These are phyloP conservation scores for Drosophila paulistorum DNA, from an alignment of 1,140 invertebrate genomes.

Conservation along the genomic window DNA sequence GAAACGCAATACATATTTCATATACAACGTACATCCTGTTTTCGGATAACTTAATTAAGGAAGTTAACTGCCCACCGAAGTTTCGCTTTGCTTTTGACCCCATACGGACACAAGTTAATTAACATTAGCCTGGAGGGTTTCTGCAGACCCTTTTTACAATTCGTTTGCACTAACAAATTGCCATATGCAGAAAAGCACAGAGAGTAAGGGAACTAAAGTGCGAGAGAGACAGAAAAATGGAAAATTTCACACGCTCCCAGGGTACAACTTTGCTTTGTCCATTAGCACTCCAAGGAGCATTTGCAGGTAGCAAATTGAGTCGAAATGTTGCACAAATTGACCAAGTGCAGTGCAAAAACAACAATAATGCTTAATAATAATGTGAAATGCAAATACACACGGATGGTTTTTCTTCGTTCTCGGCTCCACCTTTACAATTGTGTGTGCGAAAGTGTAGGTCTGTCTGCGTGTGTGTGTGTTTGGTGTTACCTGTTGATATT, in stretches of 20 bases:
- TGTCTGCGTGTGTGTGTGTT: background rate
- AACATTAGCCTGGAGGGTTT: slow-evolving; percentile 45
- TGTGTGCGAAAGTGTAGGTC: background rate
- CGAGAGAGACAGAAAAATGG: slow-evolving; percentile 21
- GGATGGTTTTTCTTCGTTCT: slow-evolving; percentile 47
- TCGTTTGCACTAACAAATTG: slow-evolving; percentile 41
- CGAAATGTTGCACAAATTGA: slow-evolving; percentile 27
- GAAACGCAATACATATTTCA: background rate
- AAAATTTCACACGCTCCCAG: slow-evolving; percentile 54
- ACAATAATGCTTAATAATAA: slow-evolving; percentile 54
- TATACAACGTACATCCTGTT: slow-evolving; percentile 14
- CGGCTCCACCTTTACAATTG: background rate
- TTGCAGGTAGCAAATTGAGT: slow-evolving; percentile 22
- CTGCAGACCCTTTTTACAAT: slow-evolving; percentile 40
- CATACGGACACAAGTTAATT: slow-evolving; percentile 48
- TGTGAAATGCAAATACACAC: slow-evolving; percentile 72
- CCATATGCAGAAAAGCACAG: slow-evolving; percentile 19
- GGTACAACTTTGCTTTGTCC: slow-evolving; percentile 37
- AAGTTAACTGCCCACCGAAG: slow-evolving; percentile 13
- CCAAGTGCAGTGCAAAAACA: slow-evolving; percentile 31
- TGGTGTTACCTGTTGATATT: slow-evolving; percentile 68
- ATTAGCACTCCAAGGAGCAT: slow-evolving; percentile 45
- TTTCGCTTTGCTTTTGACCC: background rate
- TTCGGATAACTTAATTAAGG: slow-evolving; percentile 20
- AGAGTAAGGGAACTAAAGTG: background rate